phyloP scores from a whole-genome alignment of 2,888 invertebrate species.

The Cephalotes varians region DNA sequence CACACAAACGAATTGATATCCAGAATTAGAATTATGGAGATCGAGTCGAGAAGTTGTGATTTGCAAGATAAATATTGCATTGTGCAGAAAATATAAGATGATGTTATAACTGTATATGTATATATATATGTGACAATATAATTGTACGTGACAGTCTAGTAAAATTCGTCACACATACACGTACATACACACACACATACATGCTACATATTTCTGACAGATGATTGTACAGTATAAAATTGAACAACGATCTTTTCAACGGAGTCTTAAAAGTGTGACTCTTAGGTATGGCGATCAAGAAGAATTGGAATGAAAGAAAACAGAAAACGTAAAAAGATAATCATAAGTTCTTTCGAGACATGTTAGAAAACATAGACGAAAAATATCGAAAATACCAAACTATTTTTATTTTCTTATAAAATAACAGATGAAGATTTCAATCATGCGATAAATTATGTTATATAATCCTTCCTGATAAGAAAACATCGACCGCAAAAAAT shows the following conservation, averaged over 20 bases:
- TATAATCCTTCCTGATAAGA: constrained; percentile 5
- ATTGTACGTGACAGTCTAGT: constrained; percentile 34
- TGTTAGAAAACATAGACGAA: not conserved
- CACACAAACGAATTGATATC: constrained; percentile 17
- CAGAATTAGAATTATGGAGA: not conserved
- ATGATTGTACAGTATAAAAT: constrained; percentile 17
- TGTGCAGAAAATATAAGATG: constrained; percentile 10
- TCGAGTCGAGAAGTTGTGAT: not conserved
- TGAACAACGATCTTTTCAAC: constrained; percentile 31
- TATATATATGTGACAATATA: constrained; percentile 40
- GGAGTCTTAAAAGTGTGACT: constrained; percentile 7
- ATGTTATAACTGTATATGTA: constrained; percentile 34
- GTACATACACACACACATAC: constrained; percentile 1
- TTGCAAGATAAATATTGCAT: constrained; percentile 28
- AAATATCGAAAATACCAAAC: constrained; percentile 4
- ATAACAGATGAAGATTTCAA: not conserved
- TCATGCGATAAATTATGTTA: constrained; percentile 7
- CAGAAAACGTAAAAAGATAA: not conserved
- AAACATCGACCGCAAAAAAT: constrained; percentile 6
- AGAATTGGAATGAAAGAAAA: not conserved
- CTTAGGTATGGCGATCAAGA: not conserved
- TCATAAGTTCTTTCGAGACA: not conserved
- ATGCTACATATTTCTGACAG: not conserved
- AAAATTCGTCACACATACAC: constrained; percentile 23
- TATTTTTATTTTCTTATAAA: constrained; percentile 22